A percentile compares a stretch with the other conserved stretches of the same genome.
Conservation (phyloP, 2,113 vertebrate genomes). For the Sturnus vulgaris region DNA sequence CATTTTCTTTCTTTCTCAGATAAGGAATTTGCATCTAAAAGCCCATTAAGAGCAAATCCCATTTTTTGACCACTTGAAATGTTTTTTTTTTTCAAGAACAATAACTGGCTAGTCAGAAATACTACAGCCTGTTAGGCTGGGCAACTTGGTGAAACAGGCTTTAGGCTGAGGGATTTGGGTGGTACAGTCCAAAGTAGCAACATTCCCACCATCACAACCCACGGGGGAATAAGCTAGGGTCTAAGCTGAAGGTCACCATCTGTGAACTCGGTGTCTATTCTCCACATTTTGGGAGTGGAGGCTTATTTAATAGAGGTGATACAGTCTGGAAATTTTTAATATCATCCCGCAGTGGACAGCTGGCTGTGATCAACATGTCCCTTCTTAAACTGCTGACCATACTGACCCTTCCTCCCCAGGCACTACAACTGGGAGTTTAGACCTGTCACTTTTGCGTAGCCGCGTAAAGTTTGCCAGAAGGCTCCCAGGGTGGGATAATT, state of each 20-base stretch:
- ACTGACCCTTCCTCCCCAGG: not conserved
- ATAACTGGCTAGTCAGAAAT: not conserved
- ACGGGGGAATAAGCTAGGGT: not conserved
- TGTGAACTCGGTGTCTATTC: not conserved
- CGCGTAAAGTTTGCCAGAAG: not conserved
- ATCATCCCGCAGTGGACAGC: not conserved
- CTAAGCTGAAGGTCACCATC: not conserved
- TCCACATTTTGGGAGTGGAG: not conserved
- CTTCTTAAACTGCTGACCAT: not conserved
- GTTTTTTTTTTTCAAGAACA: not conserved
- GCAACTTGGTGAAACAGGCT: not conserved
- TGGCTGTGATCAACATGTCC: not conserved
- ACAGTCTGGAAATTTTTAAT: not conserved
- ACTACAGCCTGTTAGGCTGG: not conserved
- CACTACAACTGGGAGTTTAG: not conserved
- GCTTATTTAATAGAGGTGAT: not conserved
- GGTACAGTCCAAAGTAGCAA: not conserved
- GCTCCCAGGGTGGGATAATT: not conserved
- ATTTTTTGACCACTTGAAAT: not conserved
- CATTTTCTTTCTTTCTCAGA: not conserved
- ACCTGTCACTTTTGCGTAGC: not conserved
- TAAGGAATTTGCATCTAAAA: not conserved
- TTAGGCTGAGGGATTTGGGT: fast-evolving
- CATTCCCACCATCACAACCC: not conserved
- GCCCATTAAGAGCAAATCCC: not conserved